Percentiles rank a stretch among this genome's conserved stretches.
Evolutionary conservation across 2,888 invertebrate genomes (phyloP).

Genomic region (Drosophila atripex): DNA sequence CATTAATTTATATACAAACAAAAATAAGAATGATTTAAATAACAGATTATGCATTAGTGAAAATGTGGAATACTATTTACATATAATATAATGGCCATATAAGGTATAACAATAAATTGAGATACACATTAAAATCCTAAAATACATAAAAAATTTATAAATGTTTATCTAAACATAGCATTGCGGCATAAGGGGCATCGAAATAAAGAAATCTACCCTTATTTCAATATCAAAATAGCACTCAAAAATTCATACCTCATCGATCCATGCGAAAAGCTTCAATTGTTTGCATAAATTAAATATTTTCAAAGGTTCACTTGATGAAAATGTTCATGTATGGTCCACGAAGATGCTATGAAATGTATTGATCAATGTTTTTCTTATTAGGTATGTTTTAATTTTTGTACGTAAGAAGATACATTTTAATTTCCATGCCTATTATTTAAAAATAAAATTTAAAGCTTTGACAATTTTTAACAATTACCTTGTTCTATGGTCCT

Average conservation of each 20-base stretch:
- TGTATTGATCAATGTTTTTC: background rate
- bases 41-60: conserved; percentile 72
- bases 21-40: conserved; percentile 75
- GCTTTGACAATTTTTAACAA: background rate
- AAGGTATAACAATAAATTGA: conserved; percentile 82
- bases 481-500: background rate
- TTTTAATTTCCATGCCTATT: background rate
- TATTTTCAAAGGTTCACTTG: conserved; percentile 3
- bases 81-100: conserved; percentile 82
- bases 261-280: conserved; percentile 18
- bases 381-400: background rate
- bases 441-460: background rate
- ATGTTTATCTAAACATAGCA: conserved; percentile 76
- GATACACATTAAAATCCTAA: conserved; percentile 74
- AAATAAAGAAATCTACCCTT: conserved; percentile 51
- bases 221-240: conserved; percentile 39
- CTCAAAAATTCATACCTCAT: conserved; percentile 27
- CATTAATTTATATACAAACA: conserved; percentile 83
- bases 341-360: background rate
- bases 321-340: conserved; percentile 2
- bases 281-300: conserved; percentile 14
- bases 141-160: conserved; percentile 69
- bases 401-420: background rate
- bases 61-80: conserved; percentile 71
- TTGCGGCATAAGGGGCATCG: conserved; percentile 64